Percentiles rank a stretch among this genome's conserved stretches.
These are phyloP conservation scores for Tachina fera DNA, from an alignment of 2,888 invertebrate genomes.

Conservation along the genomic window DNA sequence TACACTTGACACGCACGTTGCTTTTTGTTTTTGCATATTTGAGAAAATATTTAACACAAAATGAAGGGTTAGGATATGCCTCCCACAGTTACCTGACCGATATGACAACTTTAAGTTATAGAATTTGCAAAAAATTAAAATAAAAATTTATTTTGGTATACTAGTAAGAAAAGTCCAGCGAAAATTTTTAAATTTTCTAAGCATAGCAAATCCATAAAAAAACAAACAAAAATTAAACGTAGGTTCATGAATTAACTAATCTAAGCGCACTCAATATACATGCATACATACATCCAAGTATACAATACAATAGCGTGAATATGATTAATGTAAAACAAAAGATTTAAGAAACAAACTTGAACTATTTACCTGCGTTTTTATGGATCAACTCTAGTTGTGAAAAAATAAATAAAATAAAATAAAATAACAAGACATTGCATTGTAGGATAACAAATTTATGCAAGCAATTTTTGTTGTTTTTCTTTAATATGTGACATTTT, in stretches of 20 bases:
- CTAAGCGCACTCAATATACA: background rate
- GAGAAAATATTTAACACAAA: too few species aligned
- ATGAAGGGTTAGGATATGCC: too few species aligned
- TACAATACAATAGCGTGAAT: background rate
- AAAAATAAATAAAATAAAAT: conserved; percentile 6
- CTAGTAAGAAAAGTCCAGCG: too few species aligned
- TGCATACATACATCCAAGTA: background rate
- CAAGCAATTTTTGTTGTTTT: background rate
- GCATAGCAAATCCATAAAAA: too few species aligned
- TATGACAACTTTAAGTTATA: too few species aligned
- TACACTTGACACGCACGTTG: too few species aligned
- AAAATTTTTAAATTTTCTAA: too few species aligned
- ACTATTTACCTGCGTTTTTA: conserved; percentile 18
- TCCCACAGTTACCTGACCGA: too few species aligned
- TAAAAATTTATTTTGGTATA: too few species aligned
- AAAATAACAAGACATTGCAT: conserved; percentile 19
- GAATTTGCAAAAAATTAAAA: too few species aligned
- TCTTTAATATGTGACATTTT: conserved; percentile 27
- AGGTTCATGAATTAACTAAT: background rate
- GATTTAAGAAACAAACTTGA: conserved; percentile 50
- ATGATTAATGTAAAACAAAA: conserved; percentile 23
- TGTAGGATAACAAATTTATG: conserved; percentile 36
- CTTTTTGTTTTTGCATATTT: too few species aligned
- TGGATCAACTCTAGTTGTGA: background rate
- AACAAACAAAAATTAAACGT: background rate